phyloP scores from a whole-genome alignment of 2,797 vertebrate genomes.

The Lepidocolaptes lacrymiger region DNA sequence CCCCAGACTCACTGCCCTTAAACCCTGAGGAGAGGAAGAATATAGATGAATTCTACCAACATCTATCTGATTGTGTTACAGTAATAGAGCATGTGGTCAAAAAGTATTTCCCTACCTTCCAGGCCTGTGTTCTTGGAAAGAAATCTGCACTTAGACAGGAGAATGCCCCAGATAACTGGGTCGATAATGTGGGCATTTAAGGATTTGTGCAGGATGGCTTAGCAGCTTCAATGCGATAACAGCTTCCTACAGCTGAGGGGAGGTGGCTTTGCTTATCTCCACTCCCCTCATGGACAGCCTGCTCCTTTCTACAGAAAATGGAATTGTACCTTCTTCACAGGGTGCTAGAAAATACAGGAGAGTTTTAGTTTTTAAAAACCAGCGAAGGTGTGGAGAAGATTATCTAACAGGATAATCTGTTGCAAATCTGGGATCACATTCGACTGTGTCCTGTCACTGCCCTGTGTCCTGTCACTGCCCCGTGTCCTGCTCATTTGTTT shows the following conservation, averaged over 20 bases:
- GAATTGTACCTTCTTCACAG: background rate
- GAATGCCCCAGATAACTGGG: background rate
- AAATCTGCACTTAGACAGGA: background rate
- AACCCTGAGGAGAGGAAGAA: background rate
- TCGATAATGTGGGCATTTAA: rapidly evolving
- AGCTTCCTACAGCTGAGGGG: background rate
- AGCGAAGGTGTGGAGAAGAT: background rate
- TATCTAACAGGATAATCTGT: background rate
- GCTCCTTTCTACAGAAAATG: background rate
- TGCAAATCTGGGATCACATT: background rate
- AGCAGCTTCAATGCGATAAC: background rate
- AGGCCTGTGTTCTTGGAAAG: background rate
- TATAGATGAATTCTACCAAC: background rate
- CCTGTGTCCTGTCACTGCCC: background rate
- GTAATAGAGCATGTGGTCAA: background rate
- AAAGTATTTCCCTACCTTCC: background rate
- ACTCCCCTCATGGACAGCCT: background rate
- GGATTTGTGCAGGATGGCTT: background rate
- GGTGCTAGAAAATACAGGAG: background rate
- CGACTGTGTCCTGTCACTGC: background rate
- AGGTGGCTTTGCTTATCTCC: background rate
- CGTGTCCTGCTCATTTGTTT: background rate
- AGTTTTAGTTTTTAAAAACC: background rate
- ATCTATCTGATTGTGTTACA: background rate
- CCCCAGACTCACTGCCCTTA: background rate